These are phyloP conservation scores for Cirrhinus molitorella DNA, from an alignment of 2,797 vertebrate genomes.

Conservation along the genomic window DNA sequence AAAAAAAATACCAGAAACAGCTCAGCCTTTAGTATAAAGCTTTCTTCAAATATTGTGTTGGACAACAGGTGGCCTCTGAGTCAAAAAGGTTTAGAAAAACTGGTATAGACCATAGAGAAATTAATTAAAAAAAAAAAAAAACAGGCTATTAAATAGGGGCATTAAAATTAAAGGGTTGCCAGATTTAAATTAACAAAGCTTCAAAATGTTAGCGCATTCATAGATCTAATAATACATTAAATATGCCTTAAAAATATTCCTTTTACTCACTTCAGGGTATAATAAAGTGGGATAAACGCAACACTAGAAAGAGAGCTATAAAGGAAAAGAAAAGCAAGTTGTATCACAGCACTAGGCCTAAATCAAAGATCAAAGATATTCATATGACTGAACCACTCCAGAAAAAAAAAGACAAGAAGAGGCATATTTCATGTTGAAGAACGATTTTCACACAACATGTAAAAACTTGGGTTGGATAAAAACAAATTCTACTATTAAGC, in stretches of 20 bases:
- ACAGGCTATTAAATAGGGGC: background rate
- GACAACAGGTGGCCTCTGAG: background rate
- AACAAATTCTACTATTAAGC: background rate
- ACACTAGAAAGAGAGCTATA: slow-evolving; percentile 36
- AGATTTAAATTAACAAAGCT: background rate
- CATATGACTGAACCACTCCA: slow-evolving; percentile 12
- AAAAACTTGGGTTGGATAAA: background rate
- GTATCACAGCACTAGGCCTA: slow-evolving; percentile 46
- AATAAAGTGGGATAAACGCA: slow-evolving; percentile 14
- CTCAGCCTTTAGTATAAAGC: background rate
- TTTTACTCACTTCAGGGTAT: slow-evolving; percentile 7
- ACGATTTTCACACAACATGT: background rate
- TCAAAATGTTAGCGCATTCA: background rate
- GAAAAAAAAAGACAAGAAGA: background rate
- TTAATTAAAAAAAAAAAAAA: background rate
- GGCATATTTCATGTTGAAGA: background rate
- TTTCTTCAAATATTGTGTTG: background rate
- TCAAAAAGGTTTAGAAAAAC: background rate
- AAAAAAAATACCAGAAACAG: background rate
- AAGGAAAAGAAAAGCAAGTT: slow-evolving; percentile 44
- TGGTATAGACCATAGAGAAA: background rate
- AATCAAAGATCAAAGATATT: slow-evolving; percentile 58
- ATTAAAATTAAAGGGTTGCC: background rate
- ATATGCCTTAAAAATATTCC: background rate
- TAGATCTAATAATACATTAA: background rate